phyloP scores from a whole-genome alignment of 2,113 vertebrate genomes.

The Apeltes quadracus region DNA sequence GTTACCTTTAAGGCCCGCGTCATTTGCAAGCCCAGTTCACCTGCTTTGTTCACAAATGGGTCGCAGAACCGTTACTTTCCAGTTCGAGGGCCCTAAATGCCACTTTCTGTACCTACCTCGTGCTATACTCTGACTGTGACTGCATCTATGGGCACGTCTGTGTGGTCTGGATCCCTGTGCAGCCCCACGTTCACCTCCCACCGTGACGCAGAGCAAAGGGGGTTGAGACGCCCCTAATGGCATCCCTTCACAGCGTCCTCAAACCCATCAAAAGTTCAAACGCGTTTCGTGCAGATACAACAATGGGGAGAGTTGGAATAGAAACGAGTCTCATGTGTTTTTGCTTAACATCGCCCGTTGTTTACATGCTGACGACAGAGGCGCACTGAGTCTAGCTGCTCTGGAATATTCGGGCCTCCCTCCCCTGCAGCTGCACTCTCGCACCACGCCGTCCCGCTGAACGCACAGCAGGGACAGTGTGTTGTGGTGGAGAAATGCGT shows the following conservation, averaged over 20 bases:
- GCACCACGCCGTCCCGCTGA: conserved; percentile 27
- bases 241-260: neutral
- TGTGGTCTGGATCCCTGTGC: conserved; percentile 34
- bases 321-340: conserved; percentile 67
- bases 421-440: conserved; percentile 51
- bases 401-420: conserved; percentile 50
- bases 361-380: conserved; percentile 57
- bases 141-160: conserved; percentile 20
- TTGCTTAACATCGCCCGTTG: conserved; percentile 57
- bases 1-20: too few species aligned
- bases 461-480: conserved; percentile 23
- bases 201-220: neutral
- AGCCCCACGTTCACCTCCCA: conserved; percentile 38
- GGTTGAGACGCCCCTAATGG: too few species aligned
- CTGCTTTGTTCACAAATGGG: too few species aligned
- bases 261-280: conserved; percentile 15
- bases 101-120: too few species aligned
- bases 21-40: too few species aligned
- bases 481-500: conserved; percentile 5
- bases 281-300: conserved; percentile 46
- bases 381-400: conserved; percentile 73
- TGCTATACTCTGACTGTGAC: neutral
- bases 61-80: too few species aligned
- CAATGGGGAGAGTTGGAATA: conserved; percentile 41
- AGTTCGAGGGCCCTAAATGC: too few species aligned